Evolutionary conservation across 2,113 vertebrate species (phyloP), one percentile per base, ranked within the genome.

Genomic region (Rhinopomastus cyanomelas): DNA sequence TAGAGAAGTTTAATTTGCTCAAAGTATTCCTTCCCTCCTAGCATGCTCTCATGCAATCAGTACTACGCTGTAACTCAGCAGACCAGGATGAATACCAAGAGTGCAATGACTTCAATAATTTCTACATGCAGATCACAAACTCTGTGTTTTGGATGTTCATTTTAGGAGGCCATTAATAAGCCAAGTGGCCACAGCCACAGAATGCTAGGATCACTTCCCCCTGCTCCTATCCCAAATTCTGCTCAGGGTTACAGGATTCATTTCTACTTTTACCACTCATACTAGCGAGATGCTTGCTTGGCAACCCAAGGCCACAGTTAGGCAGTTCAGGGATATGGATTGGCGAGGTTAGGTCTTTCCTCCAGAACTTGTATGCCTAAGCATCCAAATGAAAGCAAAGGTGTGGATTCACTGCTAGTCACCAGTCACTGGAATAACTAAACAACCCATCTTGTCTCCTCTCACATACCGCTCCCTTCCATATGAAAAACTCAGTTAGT

Each of bases 1-100:
- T 39, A 65, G 82, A 89, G 65, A 91, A 88, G 72, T 92, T 89
- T 87, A 94, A 92, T 96, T 94, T 96, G 88, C 62, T 76, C 81
- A 62, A 59, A 78, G 87, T 81, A 72, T 64, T 86, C 34, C 56
- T 93, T 95, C 68, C 87, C 83, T 94, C 68, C 77, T 87, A 87
- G 55, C 25, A 34, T 66, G 27, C 39, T 89, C 42, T 55, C 46
- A 36, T 46, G 59, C 77, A 78, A 37, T 78, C 59, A 64, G 67
- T 79, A 74, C 81, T 65, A 61, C 82, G 60, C 46, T 85, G 46
- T 73, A 74, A 80, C 25, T 84, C 85, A 52, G 44, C 84, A 83
- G 67, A 34, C 37, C 37, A 57, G 64, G n/a, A 74, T 48, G 46
- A 91, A 82, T 80, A 75, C 48, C 21, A 77, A 10, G 30, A 80